Conservation (phyloP, 2,113 vertebrate genomes). For the Thymallus thymallus region DNA sequence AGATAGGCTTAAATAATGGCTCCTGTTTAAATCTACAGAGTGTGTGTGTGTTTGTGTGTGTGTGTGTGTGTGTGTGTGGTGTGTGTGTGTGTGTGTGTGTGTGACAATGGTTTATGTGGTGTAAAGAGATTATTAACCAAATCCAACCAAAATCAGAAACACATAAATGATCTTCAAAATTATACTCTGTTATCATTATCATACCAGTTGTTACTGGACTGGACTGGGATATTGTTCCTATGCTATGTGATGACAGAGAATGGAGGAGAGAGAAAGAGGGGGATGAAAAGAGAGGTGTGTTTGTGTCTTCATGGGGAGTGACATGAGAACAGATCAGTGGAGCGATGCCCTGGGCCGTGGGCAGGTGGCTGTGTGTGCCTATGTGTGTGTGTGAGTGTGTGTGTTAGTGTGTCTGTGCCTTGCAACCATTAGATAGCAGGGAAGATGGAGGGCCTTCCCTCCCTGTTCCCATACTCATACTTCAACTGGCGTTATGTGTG, state of each 20-base stretch:
- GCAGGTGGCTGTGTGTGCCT: slow-evolving; percentile 66
- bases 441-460: no score
- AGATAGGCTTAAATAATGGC: slow-evolving; percentile 41
- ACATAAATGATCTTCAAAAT: no score
- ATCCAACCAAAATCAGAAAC: not conserved
- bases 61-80: not conserved
- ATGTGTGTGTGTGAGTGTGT: no score
- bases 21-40: not conserved
- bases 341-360: slow-evolving; percentile 51
- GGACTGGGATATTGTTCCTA: no score
- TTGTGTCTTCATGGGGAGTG: slow-evolving; percentile 43
- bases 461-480: no score
- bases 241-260: not conserved
- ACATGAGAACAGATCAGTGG: slow-evolving; percentile 61
- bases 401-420: no score
- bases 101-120: no score
- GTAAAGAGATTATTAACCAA: not conserved
- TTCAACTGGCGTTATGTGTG: no score
- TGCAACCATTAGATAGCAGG: no score
- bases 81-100: no score
- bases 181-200: no score
- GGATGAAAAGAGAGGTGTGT: slow-evolving; percentile 3
- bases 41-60: not conserved
- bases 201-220: no score
- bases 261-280: not conserved